Evolutionary conservation across 2,888 invertebrate species (phyloP), one percentile per base, ranked within the genome.

Genomic region (Barypeithes pellucidus): DNA sequence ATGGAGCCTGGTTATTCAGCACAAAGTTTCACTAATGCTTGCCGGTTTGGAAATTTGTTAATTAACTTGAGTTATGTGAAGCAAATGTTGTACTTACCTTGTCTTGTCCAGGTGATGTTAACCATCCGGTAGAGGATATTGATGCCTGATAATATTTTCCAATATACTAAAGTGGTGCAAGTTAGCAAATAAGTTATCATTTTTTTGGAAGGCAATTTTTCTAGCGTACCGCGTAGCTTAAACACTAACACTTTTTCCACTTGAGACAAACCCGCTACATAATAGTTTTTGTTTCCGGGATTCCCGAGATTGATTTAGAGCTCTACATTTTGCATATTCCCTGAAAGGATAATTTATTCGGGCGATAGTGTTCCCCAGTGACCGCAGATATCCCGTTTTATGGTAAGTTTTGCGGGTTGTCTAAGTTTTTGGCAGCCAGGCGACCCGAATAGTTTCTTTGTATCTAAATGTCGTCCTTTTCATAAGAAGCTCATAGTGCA

Each of bases 271-370:
- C 61, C 62, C 39, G 59, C 52, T 61, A 61, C 66, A 67, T 72
- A 59, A 68, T 54, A 72, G 72, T 72, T 72, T 72, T 72, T 72
- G 72, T 67, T 67, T 60, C 66, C 36, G 57, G 70, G 70, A 71
- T 71, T 67, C 36, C 67, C 14, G 12, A 66, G 72, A 72, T 72
- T 72, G 72, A 72, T 72, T 72, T 72, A 72, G 52, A 66, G 66
- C 60, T 33, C 33, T 52, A 33, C 72, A 65, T 67, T 72, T 72
- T 72, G 72, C 72, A 72, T 72, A 72, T 67, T 54, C 61, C 67
- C 60, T 54, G 43, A 60, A 41, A 52, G 72, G 72, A 72, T 72
- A 72, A 72, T 72, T 61, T 72, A 72, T 72, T 72, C 61, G 61
- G 59, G 43, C 41, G 66, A 71, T 71, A 71, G 39, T 71, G 71